phyloP scores from a whole-genome alignment of 2,888 invertebrate genomes.

The Pilophorus perplexus region DNA sequence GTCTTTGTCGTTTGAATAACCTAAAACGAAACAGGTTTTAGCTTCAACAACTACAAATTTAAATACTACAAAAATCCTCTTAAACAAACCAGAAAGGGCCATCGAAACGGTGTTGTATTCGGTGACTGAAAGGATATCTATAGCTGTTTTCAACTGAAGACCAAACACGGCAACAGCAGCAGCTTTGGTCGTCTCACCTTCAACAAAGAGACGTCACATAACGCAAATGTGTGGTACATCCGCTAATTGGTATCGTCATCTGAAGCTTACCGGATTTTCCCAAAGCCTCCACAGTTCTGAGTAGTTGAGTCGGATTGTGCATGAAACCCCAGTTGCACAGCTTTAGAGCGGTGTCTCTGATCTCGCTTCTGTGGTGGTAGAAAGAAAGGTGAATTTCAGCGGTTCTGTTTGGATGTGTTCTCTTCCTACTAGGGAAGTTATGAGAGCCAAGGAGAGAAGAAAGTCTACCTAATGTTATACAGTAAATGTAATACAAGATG shows the following conservation, averaged over 20 bases:
- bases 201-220: neutral
- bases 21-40: conserved; percentile 47
- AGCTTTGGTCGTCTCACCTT: conserved; percentile 73
- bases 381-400: too few relatives aligned
- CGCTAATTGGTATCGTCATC: neutral
- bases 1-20: conserved; percentile 81
- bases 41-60: neutral
- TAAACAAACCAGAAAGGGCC: conserved; percentile 62
- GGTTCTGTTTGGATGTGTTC: too few relatives aligned
- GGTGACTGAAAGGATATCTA: conserved; percentile 79
- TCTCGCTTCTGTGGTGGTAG: conserved; percentile 69
- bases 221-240: neutral
- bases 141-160: conserved; percentile 76
- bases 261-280: conserved; percentile 40
- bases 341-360: conserved; percentile 75
- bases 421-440: too few relatives aligned
- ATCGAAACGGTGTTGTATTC: conserved; percentile 68
- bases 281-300: conserved; percentile 36
- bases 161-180: conserved; percentile 91
- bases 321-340: conserved; percentile 89
- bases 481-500: too few relatives aligned
- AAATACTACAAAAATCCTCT: neutral
- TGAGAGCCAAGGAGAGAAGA: too few relatives aligned
- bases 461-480: too few relatives aligned
- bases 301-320: conserved; percentile 60